Percentiles rank a stretch among this genome's conserved stretches.
phyloP scores from a whole-genome alignment of 2,797 vertebrate genomes.

The Anabacerthia variegaticeps region DNA sequence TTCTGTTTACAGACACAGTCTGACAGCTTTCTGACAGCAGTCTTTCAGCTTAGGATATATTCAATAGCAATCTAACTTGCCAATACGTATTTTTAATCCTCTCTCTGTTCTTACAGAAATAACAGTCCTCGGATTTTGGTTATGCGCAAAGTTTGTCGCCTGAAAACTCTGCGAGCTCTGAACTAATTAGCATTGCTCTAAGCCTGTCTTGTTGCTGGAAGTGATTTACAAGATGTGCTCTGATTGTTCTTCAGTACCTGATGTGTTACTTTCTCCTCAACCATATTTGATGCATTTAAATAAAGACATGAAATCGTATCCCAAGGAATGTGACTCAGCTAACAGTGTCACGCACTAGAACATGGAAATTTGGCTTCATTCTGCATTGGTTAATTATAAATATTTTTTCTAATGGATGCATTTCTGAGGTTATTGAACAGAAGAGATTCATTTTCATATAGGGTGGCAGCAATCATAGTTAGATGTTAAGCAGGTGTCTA shows the following conservation, averaged over 20 bases:
- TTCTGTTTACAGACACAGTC: neutral
- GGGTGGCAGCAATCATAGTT: neutral
- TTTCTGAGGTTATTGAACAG: constrained; percentile 4
- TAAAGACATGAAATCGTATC: neutral
- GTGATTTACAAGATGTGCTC: constrained; percentile 32
- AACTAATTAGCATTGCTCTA: neutral
- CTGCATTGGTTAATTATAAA: neutral
- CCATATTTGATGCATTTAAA: neutral
- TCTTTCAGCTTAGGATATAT: constrained; percentile 28
- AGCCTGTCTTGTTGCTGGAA: neutral
- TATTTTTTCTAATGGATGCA: neutral
- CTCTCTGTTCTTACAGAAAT: neutral
- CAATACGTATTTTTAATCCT: neutral
- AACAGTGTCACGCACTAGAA: neutral
- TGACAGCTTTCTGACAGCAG: constrained; percentile 37
- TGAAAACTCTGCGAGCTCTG: neutral
- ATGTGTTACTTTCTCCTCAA: neutral
- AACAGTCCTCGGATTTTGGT: neutral
- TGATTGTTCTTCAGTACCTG: constrained; percentile 23
- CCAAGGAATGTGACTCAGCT: constrained; percentile 6
- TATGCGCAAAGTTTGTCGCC: neutral
- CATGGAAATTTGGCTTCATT: neutral
- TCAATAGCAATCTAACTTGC: constrained; percentile 8
- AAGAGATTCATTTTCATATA: neutral
- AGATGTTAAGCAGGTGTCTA: neutral